These are phyloP conservation scores for Hirudinaria manillensis DNA, from an alignment of 2,888 invertebrate species.

Conservation along the genomic window DNA sequence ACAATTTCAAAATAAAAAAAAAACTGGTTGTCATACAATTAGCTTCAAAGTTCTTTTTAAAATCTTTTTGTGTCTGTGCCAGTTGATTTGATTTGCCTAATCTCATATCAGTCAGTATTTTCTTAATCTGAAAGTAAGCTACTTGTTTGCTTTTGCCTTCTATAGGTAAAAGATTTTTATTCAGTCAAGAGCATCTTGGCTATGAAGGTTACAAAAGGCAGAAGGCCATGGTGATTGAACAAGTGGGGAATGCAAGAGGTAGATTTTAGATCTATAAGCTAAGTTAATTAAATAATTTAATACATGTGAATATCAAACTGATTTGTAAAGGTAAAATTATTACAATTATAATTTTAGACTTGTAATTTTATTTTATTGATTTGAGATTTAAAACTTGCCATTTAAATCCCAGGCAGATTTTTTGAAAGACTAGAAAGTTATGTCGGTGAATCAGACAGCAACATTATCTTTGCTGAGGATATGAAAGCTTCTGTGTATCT, in stretches of 20 bases:
- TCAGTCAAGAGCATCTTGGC: conserved; percentile 43
- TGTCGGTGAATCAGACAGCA: conserved; percentile 57
- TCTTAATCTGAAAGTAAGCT: too few species aligned
- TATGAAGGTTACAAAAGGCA: conserved; percentile 43
- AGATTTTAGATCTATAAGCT: not conserved
- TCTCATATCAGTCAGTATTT: too few species aligned
- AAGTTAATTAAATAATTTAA: too few species aligned
- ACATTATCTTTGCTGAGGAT: conserved; percentile 77
- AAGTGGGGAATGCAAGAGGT: conserved; percentile 43
- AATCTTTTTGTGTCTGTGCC: too few species aligned
- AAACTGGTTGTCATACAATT: too few species aligned
- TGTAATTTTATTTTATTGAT: not conserved
- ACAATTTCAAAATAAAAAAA: too few species aligned
- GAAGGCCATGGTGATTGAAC: conserved; percentile 38
- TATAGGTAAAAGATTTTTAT: conserved; percentile 37
- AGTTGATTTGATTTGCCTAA: too few species aligned
- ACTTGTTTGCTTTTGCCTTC: not conserved
- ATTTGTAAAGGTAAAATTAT: too few species aligned
- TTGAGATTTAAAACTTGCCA: not conserved
- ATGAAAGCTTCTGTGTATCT: conserved; percentile 74
- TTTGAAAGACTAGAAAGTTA: conserved; percentile 67
- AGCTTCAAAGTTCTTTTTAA: too few species aligned
- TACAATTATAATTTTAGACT: too few species aligned
- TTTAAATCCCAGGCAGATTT: conserved; percentile 63
- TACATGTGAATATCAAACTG: too few species aligned